Evolutionary conservation across 2,113 vertebrate genomes (phyloP).

Genomic region (Heloderma charlesbogerti): DNA sequence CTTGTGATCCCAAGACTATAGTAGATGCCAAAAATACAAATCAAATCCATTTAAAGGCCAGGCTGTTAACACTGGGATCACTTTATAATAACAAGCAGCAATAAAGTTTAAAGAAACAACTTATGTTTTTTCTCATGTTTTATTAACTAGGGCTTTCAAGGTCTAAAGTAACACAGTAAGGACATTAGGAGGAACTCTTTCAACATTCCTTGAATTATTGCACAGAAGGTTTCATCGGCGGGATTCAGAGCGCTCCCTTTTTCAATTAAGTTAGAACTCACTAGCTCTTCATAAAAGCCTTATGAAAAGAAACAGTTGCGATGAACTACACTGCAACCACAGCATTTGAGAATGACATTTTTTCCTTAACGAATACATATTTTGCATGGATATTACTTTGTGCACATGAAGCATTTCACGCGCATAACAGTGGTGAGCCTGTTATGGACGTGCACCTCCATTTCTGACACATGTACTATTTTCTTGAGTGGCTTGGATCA

Average conservation of each 20-base stretch:
- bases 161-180: constrained; percentile 56
- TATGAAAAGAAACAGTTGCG: not conserved
- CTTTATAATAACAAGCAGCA: constrained; percentile 66
- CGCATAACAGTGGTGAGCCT: not conserved
- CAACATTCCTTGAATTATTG: constrained; percentile 51
- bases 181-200: constrained; percentile 28
- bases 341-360: not conserved
- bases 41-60: constrained; percentile 70
- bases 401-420: not conserved
- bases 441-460: not conserved
- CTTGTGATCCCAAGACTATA: constrained; percentile 74
- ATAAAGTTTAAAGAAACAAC: constrained; percentile 65
- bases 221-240: constrained; percentile 52
- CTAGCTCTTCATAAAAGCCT: not conserved
- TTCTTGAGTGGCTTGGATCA: not conserved
- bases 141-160: constrained; percentile 59
- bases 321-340: not conserved
- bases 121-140: constrained; percentile 55
- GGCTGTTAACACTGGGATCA: constrained; percentile 57
- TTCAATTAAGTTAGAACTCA: constrained; percentile 42
- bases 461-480: not conserved
- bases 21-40: constrained; percentile 78
- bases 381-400: not conserved
- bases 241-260: constrained; percentile 44
- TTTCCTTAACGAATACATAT: not conserved